phyloP scores from a whole-genome alignment of 2,888 invertebrate genomes.

The Steromphala cineraria region DNA sequence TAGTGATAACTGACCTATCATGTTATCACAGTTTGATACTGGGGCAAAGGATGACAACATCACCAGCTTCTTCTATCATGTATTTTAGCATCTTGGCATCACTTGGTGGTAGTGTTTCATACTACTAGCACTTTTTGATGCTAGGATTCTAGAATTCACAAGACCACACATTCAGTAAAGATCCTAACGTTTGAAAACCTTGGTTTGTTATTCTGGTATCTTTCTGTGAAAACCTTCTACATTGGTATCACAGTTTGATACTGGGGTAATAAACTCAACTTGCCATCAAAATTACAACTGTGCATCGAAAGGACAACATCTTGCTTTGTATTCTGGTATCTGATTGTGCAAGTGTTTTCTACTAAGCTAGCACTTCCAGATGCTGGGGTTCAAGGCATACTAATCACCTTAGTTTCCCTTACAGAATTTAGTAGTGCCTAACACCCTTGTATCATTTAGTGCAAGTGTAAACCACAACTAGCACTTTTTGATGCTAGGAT shows the following conservation, averaged over 20 bases:
- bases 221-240: not conserved
- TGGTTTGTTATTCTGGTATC: not conserved
- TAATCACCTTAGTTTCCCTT: not conserved
- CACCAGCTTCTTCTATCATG: not conserved
- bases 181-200: not conserved
- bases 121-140: conserved; percentile 20
- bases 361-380: conserved; percentile 39
- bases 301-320: not conserved
- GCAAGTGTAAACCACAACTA: conserved; percentile 15
- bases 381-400: conserved; percentile 22
- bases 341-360: conserved; percentile 34
- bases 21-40: conserved; percentile 22
- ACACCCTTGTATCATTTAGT: not conserved
- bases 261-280: not conserved
- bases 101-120: conserved; percentile 1
- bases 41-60: not conserved
- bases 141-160: not conserved
- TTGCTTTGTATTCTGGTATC: conserved; percentile 23
- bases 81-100: not conserved
- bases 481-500: conserved; percentile 37
- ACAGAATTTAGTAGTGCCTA: not conserved
- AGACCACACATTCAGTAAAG: not conserved
- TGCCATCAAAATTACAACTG: not conserved
- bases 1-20: not conserved
- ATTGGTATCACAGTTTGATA: conserved; percentile 7